phyloP scores from a whole-genome alignment of 2,888 invertebrate species.

The Cheilosia scutellata region DNA sequence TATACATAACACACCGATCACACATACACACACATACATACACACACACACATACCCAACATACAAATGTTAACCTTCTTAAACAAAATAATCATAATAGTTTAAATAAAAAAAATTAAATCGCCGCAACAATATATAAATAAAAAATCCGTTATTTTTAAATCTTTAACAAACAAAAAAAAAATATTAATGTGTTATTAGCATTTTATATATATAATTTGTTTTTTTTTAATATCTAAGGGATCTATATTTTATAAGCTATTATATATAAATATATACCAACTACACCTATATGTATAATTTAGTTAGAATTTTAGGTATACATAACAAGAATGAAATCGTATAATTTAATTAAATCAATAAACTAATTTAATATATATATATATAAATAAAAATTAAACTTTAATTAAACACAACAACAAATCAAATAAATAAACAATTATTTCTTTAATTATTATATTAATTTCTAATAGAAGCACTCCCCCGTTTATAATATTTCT shows the following conservation, averaged over 20 bases:
- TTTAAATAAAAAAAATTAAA: slow-evolving; percentile 30
- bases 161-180: slow-evolving; percentile 31
- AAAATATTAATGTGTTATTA: slow-evolving; percentile 71
- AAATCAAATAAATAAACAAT: slow-evolving; percentile 13
- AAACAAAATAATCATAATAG: slow-evolving; percentile 20
- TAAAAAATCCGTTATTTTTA: slow-evolving; percentile 37
- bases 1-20: slow-evolving; percentile 25
- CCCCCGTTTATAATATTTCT: slow-evolving; percentile 79
- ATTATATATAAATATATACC: slow-evolving; percentile 59
- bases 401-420: slow-evolving; percentile 47
- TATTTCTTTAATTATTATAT: slow-evolving; percentile 55
- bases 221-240: slow-evolving; percentile 55
- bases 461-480: slow-evolving; percentile 75
- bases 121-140: slow-evolving; percentile 45
- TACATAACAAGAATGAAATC: slow-evolving; percentile 23
- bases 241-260: slow-evolving; percentile 57
- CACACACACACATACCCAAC: slow-evolving; percentile 47
- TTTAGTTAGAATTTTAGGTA: slow-evolving; percentile 71
- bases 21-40: slow-evolving; percentile 52
- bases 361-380: slow-evolving; percentile 75
- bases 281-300: slow-evolving; percentile 63
- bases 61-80: neutral
- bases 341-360: slow-evolving; percentile 72
- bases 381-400: slow-evolving; percentile 36
- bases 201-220: slow-evolving; percentile 68